phyloP scores from a whole-genome alignment of 2,113 vertebrate species.

The Todiramphus chloris region DNA sequence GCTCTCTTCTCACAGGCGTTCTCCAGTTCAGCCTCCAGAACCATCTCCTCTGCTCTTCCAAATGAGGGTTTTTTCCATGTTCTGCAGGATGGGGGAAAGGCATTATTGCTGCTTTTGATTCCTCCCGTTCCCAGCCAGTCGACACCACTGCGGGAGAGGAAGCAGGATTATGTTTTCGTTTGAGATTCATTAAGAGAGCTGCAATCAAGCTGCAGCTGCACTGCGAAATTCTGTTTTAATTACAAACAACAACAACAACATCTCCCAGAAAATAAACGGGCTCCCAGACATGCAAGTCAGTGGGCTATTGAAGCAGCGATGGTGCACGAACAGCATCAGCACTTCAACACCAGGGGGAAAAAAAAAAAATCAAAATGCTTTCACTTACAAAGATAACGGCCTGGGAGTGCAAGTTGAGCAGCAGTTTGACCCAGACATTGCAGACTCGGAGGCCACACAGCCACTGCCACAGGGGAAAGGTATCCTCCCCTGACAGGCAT shows the following conservation, averaged over 20 bases:
- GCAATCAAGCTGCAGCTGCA: neutral
- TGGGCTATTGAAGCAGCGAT: neutral
- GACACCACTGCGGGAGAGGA: neutral
- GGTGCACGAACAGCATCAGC: neutral
- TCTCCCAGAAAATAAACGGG: neutral
- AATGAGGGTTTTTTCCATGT: neutral
- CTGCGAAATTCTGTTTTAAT: neutral
- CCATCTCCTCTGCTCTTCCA: neutral
- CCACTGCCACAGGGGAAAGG: neutral
- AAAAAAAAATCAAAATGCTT: neutral
- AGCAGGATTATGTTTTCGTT: neutral
- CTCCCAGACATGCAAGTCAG: neutral
- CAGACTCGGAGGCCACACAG: neutral
- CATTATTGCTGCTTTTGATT: neutral
- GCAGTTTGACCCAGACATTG: neutral
- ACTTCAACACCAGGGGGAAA: neutral
- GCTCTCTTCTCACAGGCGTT: neutral
- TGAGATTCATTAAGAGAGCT: neutral
- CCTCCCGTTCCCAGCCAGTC: neutral
- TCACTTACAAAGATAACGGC: neutral
- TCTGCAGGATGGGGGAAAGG: neutral
- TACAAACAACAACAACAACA: neutral
- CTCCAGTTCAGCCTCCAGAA: neutral
- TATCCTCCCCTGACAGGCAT: rapidly evolving
- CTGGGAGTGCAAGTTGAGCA: neutral